These are phyloP conservation scores for Litoditis marina DNA, from an alignment of 2,888 invertebrate species.

Conservation along the genomic window DNA sequence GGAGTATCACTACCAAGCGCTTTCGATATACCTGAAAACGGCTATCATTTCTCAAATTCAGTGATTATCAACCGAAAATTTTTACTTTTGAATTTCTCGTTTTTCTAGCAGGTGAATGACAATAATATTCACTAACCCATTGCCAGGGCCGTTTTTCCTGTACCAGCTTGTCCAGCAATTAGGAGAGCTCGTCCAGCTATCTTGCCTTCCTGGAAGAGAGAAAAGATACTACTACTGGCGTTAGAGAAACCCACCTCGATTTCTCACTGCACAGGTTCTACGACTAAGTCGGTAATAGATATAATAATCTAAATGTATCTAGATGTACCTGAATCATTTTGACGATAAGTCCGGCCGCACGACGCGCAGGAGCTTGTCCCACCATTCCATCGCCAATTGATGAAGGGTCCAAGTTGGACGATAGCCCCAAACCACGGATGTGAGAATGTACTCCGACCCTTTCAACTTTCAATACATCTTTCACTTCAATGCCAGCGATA, in stretches of 20 bases:
- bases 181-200: slow-evolving; percentile 92
- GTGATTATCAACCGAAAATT: too few species aligned
- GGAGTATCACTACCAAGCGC: slow-evolving; percentile 75
- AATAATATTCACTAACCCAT: slow-evolving; percentile 69
- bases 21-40: slow-evolving; percentile 38
- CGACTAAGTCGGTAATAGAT: background rate
- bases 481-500: slow-evolving; percentile 38
- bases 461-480: slow-evolving; percentile 49
- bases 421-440: slow-evolving; percentile 87
- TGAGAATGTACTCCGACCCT: slow-evolving; percentile 85
- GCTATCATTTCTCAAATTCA: too few species aligned
- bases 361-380: slow-evolving; percentile 75
- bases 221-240: slow-evolving; percentile 4
- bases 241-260: background rate
- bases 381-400: slow-evolving; percentile 66
- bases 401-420: slow-evolving; percentile 83
- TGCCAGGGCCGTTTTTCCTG: slow-evolving; percentile 96
- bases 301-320: background rate
- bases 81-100: too few species aligned
- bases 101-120: too few species aligned
- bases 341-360: slow-evolving; percentile 88
- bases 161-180: slow-evolving; percentile 93
- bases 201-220: slow-evolving; percentile 75
- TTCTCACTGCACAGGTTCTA: too few species aligned
- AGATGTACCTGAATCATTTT: slow-evolving; percentile 81